Conservation (phyloP, 2,888 invertebrate species). For the Phymatocera aterrima region DNA sequence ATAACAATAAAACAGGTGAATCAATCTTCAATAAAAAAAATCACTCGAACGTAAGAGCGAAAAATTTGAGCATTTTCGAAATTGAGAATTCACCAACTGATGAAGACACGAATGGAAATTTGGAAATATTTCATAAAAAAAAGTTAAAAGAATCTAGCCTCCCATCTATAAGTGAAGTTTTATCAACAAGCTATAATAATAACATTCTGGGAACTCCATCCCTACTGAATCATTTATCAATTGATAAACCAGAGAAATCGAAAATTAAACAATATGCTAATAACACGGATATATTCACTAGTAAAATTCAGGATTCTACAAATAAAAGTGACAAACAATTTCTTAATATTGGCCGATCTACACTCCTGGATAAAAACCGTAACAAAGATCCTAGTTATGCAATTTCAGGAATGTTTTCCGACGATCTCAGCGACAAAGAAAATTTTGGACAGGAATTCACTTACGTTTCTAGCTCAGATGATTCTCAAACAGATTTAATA, state of each 20-base stretch:
- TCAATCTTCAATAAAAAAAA: neutral
- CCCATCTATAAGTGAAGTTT: neutral
- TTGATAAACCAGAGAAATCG: neutral
- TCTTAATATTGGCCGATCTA: neutral
- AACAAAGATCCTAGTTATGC: neutral
- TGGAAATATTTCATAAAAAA: neutral
- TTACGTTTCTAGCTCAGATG: neutral
- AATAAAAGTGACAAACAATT: neutral
- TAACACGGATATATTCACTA: neutral
- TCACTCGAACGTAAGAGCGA: neutral
- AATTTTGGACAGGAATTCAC: neutral
- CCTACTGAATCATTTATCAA: neutral
- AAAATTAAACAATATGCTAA: neutral
- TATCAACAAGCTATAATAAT: neutral
- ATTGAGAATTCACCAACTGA: neutral
- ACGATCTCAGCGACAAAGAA: neutral
- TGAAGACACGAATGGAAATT: neutral
- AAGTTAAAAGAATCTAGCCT: neutral
- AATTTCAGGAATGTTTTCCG: constrained; percentile 1
- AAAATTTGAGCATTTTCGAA: neutral
- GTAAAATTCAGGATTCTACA: neutral
- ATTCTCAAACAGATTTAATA: neutral
- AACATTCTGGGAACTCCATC: neutral
- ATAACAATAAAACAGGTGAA: neutral
- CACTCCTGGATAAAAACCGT: neutral